Conservation (phyloP, 2,888 invertebrate species). For the Himalopsyche japonica region DNA sequence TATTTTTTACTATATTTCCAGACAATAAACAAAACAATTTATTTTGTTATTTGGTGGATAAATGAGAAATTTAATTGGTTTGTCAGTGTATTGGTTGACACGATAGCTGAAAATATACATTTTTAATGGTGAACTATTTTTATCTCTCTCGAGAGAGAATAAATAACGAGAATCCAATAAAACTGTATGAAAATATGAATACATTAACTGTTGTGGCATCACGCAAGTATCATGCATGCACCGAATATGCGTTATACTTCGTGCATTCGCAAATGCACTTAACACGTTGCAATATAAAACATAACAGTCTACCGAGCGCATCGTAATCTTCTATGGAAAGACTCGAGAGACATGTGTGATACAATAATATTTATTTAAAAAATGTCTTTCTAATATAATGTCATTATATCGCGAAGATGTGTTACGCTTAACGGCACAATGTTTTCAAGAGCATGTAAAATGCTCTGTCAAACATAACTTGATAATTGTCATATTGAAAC, state of each 20-base stretch:
- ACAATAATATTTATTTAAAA: background rate
- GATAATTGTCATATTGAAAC: no score
- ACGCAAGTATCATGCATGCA: background rate
- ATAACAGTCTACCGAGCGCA: background rate
- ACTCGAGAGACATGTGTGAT: background rate
- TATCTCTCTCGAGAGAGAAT: background rate
- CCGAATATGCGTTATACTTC: background rate
- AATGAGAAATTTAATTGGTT: no score
- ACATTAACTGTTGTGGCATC: background rate
- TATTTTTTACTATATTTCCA: no score
- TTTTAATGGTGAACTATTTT: no score
- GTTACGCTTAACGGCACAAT: no score
- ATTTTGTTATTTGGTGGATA: no score
- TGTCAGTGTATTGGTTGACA: no score
- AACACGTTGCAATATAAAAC: background rate
- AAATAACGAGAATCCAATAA: background rate
- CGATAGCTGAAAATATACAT: no score
- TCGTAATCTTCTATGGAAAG: background rate
- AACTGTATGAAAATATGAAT: background rate
- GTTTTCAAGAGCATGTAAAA: no score
- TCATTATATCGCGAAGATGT: no score
- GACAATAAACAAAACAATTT: no score
- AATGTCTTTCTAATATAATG: background rate
- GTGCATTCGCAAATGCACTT: background rate
- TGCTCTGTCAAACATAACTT: no score